These are phyloP conservation scores for Cirrhinus mrigala DNA, from an alignment of 2,797 vertebrate genomes.

Conservation along the genomic window DNA sequence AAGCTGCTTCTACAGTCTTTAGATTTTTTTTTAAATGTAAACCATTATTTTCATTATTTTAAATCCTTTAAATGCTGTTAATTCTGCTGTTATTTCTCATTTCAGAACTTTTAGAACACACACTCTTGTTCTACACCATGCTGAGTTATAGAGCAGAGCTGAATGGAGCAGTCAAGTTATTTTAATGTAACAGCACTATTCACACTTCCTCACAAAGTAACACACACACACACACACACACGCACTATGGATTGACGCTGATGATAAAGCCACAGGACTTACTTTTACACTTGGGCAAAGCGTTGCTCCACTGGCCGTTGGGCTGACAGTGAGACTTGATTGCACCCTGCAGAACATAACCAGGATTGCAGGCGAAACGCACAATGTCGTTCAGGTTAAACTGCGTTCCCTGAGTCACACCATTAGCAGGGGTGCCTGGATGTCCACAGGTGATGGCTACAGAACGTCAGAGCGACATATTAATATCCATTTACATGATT, in stretches of 20 bases:
- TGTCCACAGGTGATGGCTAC: constrained; percentile 97
- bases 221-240: too few relatives aligned
- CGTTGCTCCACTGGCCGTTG: constrained; percentile 94
- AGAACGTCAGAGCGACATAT: constrained; percentile 42
- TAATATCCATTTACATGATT: not conserved
- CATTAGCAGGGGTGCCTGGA: constrained; percentile 92
- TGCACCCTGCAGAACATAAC: constrained; percentile 88
- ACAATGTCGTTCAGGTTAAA: constrained; percentile 95
- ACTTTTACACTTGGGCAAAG: constrained; percentile 91
- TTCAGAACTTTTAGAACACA: constrained; percentile 10
- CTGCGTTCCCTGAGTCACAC: constrained; percentile 91
- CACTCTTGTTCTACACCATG: constrained; percentile 6
- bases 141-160: constrained; percentile 20
- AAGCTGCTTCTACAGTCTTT: too few relatives aligned
- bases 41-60: not conserved
- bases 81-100: not conserved
- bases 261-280: constrained; percentile 68
- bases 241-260: not conserved
- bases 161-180: constrained; percentile 23
- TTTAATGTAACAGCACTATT: constrained; percentile 7
- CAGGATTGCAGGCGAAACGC: constrained; percentile 90
- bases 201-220: not conserved
- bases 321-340: constrained; percentile 88
- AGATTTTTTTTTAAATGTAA: too few relatives aligned
- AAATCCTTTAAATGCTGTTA: constrained; percentile 2